A percentile compares a stretch with the other conserved stretches of the same genome.
Evolutionary conservation across 2,888 invertebrate species (phyloP).

Genomic region (Trissonchulus sp.): DNA sequence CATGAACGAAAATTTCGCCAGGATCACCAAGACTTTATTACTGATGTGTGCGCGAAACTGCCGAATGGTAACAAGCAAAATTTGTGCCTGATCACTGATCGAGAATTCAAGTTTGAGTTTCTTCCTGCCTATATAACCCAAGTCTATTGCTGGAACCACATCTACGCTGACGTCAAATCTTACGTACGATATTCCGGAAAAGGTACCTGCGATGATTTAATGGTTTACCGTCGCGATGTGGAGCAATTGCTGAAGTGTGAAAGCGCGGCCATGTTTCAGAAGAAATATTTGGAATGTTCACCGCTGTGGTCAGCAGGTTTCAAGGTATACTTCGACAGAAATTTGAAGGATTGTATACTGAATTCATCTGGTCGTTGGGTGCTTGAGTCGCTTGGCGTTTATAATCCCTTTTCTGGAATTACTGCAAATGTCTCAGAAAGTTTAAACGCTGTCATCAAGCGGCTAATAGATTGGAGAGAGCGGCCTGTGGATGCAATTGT

Average conservation of each 20-base stretch:
- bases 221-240: background rate
- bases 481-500: background rate
- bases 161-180: background rate
- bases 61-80: background rate
- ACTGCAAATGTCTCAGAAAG: slow-evolving; percentile 10
- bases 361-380: background rate
- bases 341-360: background rate
- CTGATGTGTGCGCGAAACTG: background rate
- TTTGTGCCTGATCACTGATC: background rate
- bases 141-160: background rate
- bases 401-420: background rate
- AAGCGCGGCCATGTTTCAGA: background rate
- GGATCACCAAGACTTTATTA: background rate
- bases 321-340: background rate
- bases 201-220: background rate
- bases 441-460: background rate
- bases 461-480: slow-evolving; percentile 9
- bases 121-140: background rate
- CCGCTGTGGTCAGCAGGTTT: background rate
- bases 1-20: background rate
- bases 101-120: background rate
- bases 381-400: background rate
- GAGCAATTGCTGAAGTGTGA: background rate
- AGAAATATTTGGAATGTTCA: background rate
- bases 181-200: background rate